Base-by-base conservation (phyloP, 1,140 invertebrate genomes). In the Agraylea sexmaculata region DNA sequence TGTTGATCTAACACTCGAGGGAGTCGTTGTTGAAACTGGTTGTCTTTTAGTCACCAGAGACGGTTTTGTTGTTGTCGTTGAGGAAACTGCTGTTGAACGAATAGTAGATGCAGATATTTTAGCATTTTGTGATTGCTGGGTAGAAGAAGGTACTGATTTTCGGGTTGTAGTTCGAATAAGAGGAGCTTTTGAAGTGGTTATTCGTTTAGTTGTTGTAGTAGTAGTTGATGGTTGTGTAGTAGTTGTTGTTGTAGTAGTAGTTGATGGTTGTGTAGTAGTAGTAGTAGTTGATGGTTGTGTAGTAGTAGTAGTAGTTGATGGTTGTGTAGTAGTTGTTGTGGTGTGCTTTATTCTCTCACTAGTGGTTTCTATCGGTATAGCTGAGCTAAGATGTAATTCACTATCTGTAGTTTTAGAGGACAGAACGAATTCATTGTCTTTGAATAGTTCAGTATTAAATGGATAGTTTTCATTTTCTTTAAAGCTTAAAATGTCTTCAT, bases 261-360 rank as follows among this genome's bases (percentile, higher is more conserved):
- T 43, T 0, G 53, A 37, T 10, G 50, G 25, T 31, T 37, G 48
- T 11, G 54, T 51, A 30, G 50, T 58, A 13, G 16, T 37, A 49
- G 52, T 18, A 19, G 17, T 12, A 23, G 21, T 23, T 31, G 29
- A 2, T 36, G 43, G 19, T 32, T 32, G 58, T 42, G 15, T 38
- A 17, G 23, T 39, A 21, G 29, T 37, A 29, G 17, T 38, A 7
- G 37, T 16, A 12, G 20, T 22, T 5, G 34, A 37, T 1, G 40
- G 41, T 16, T 42, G 15, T 7, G 20, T 33, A 32, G 32, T 21
- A 35, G 32, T 30, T 20, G 16, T 13, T 17, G 36, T 27, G 37
- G 30, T 30, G 19, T 19, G 19, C 23, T 37, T 29, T 7, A 20
- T 17, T 12, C 21, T 32, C 32, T 22, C 23, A 4, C 17, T 40